Percentiles rank a stretch among this genome's conserved stretches.
Conservation (phyloP, 2,797 vertebrate genomes). For the Gymnoscopelus braueri region DNA sequence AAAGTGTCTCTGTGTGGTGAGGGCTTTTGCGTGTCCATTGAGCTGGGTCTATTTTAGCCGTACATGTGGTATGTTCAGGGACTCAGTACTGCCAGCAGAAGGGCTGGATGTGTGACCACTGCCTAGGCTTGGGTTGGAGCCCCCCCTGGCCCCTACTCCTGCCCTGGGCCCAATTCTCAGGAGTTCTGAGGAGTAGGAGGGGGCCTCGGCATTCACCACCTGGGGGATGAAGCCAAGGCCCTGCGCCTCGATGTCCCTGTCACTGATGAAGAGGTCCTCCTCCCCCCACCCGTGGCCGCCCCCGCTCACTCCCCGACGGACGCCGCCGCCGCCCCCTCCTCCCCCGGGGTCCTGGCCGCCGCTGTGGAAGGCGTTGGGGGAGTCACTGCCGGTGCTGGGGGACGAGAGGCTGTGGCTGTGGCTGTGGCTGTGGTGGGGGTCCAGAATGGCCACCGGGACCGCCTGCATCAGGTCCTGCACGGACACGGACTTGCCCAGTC, state of each 20-base stretch:
- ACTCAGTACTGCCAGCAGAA: conserved; percentile 83
- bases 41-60: conserved; percentile 87
- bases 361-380: conserved; percentile 85
- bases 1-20: conserved; percentile 58
- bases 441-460: conserved; percentile 68
- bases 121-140: conserved; percentile 83
- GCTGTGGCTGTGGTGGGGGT: conserved; percentile 74
- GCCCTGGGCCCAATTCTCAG: conserved; percentile 90
- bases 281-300: conserved; percentile 89
- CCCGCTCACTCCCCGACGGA: conserved; percentile 61
- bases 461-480: conserved; percentile 93
- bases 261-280: conserved; percentile 94
- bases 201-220: conserved; percentile 80
- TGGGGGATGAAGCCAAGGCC: conserved; percentile 84
- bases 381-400: conserved; percentile 75
- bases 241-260: conserved; percentile 88
- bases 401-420: conserved; percentile 56
- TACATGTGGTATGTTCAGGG: conserved; percentile 89
- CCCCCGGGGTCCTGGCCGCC: conserved; percentile 79
- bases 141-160: conserved; percentile 73
- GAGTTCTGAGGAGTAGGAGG: conserved; percentile 85
- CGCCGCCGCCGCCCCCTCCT: conserved; percentile 52
- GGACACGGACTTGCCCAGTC: conserved; percentile 90
- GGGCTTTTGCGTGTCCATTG: conserved; percentile 29
- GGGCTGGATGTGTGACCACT: conserved; percentile 63